Base-by-base conservation (phyloP, 2,113 vertebrate genomes). In the Perognathus longimembris region DNA sequence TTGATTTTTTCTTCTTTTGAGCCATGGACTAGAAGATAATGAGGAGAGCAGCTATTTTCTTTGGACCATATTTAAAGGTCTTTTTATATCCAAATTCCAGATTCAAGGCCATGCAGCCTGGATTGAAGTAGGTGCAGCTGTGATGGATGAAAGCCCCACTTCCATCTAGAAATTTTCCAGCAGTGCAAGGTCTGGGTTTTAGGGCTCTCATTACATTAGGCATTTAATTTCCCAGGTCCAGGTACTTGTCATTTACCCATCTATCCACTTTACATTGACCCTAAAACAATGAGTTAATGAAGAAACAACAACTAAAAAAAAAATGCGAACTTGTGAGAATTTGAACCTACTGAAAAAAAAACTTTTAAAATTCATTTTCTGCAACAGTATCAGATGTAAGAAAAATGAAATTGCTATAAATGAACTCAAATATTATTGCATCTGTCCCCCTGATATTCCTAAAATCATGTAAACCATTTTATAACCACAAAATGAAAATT, bases 1-100 rank as follows among this genome's bases (percentile, higher is more conserved):
- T 91, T 89, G 90, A 93, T 93, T 86, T 70, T 79, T 54, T 54
- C 17, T 54, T 54, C 50, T 54, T 54, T 32, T 12, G 17, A 91
- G 61, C 20, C 66, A 64, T 42, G 67, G 38, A 34, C 63, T 40
- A 57, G 61, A 74, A 67, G 22, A 54, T 34, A 77, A 82, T 7
- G 11, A 85, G 18, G 10, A 11, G 59, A 63, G 81, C 45, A 73
- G 38, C 40, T 64, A 71, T 30, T 82, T 22, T 89, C 26, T 71
- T 67, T 93, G 42, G 24, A 34, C 4, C 11, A 12, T 45, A 28
- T 70, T 28, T 93, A 38, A 28, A 92, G 14, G 9, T 36, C 59
- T 84, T 50, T 21, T 76, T 34, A 12, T n/a, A 24, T 21, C 8
- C 9, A 15, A 34, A 4, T 7, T 77, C 18, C 70, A 30, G 63